A percentile compares a stretch with the other conserved stretches of the same genome.
Evolutionary conservation across 2,888 invertebrate species (phyloP).

Genomic region (Torymus tubicola): DNA sequence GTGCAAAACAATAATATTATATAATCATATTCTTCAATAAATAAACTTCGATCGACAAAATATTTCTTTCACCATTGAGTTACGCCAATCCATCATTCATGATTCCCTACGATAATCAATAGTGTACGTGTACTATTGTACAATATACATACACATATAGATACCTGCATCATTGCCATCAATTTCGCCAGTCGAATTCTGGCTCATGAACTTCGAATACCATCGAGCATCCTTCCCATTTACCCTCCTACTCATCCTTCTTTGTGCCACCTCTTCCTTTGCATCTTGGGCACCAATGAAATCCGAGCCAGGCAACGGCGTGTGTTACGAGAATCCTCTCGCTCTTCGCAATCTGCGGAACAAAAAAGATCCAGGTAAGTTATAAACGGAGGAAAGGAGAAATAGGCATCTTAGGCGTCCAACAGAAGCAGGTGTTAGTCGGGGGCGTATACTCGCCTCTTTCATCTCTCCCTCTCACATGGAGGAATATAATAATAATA

Average conservation of each 20-base stretch:
- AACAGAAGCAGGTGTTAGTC: constrained; percentile 59
- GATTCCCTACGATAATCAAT: too few relatives aligned
- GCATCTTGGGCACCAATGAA: constrained; percentile 19
- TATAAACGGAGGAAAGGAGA: not conserved
- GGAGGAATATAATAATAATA: not conserved
- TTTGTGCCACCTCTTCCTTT: constrained; percentile 1
- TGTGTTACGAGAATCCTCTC: too few relatives aligned
- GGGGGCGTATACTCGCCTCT: constrained; percentile 42
- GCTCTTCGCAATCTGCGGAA: not conserved
- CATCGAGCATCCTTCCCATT: not conserved
- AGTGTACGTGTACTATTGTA: too few relatives aligned
- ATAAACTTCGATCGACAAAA: too few relatives aligned
- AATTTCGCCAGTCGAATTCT: too few relatives aligned
- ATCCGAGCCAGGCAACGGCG: not conserved
- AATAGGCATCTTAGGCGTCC: not conserved
- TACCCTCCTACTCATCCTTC: not conserved
- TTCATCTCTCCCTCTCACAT: constrained; percentile 22
- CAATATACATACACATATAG: too few relatives aligned
- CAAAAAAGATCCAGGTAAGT: constrained; percentile 34
- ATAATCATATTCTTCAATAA: too few relatives aligned
- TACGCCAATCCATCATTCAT: too few relatives aligned
- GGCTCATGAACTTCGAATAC: too few relatives aligned
- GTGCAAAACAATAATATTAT: too few relatives aligned
- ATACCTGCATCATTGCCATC: too few relatives aligned
- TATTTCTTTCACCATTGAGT: too few relatives aligned